These are phyloP conservation scores for Ctenopoma kingsleyae DNA, from an alignment of 2,797 vertebrate genomes.

Conservation along the genomic window DNA sequence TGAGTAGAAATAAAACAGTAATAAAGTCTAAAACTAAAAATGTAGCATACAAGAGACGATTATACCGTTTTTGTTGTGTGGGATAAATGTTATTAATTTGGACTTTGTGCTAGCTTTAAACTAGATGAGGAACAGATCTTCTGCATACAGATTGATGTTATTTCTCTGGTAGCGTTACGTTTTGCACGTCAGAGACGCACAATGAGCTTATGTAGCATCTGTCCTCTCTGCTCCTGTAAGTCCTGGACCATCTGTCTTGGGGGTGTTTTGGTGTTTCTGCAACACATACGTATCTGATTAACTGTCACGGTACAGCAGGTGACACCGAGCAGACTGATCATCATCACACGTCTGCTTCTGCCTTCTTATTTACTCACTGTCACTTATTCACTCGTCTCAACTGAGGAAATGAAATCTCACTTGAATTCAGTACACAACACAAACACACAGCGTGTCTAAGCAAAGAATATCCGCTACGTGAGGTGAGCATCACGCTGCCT, in stretches of 20 bases:
- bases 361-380: not conserved
- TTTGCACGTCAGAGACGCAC: constrained; percentile 18
- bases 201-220: constrained; percentile 54
- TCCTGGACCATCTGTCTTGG: constrained; percentile 48
- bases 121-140: not conserved
- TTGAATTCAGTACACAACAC: not conserved
- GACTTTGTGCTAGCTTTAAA: not conserved
- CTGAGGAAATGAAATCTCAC: not conserved
- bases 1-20: not conserved
- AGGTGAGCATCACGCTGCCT: not conserved
- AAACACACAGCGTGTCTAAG: not conserved
- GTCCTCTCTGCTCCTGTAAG: constrained; percentile 11
- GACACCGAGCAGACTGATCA: constrained; percentile 17
- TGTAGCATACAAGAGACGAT: rapidly evolving
- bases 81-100: not conserved
- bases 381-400: not conserved
- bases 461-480: not conserved
- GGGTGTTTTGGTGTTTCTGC: constrained; percentile 11
- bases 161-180: not conserved
- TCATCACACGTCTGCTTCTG: not conserved
- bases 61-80: not conserved
- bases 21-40: not conserved
- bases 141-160: not conserved
- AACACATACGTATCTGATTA: constrained; percentile 29
- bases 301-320: constrained; percentile 23